Conservation (phyloP, 1,140 invertebrate genomes). For the Pseudomyrmex pallidus region DNA sequence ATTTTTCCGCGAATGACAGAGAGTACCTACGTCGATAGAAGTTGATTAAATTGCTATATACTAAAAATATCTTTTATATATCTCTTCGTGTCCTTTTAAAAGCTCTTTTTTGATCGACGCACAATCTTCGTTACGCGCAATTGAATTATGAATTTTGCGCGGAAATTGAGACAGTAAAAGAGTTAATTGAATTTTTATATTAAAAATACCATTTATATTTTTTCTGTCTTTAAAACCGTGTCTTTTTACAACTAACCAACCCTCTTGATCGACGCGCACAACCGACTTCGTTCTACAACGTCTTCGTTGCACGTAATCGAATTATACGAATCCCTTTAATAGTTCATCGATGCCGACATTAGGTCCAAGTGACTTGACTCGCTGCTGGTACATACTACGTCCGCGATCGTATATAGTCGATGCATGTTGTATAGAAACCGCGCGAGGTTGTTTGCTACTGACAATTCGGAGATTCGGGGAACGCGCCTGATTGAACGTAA, state of each 20-base stretch:
- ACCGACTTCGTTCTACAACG: too few relatives aligned
- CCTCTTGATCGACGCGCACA: too few relatives aligned
- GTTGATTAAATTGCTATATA: background rate
- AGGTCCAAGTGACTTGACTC: conserved; percentile 29
- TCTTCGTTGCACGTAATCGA: conserved; percentile 70
- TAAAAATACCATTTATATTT: too few relatives aligned
- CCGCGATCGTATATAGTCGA: conserved; percentile 60
- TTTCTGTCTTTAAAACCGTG: too few relatives aligned
- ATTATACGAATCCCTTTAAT: conserved; percentile 81
- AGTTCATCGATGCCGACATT: conserved; percentile 63
- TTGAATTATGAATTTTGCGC: conserved; percentile 76
- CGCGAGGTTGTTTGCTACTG: conserved; percentile 67
- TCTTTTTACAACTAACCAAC: too few relatives aligned
- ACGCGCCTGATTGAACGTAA: conserved; percentile 66
- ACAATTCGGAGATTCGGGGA: conserved; percentile 57
- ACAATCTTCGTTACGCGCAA: conserved; percentile 72
- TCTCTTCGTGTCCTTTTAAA: background rate
- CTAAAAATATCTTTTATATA: background rate
- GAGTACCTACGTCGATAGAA: background rate
- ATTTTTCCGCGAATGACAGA: background rate
- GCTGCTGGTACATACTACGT: conserved; percentile 32
- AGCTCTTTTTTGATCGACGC: background rate
- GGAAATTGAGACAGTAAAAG: too few relatives aligned
- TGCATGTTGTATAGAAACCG: conserved; percentile 61
- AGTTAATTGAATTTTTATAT: too few relatives aligned